Percentiles rank a stretch among this genome's conserved stretches.
Evolutionary conservation across 2,797 vertebrate genomes (phyloP).

Genomic region (Enteromius viviparus): DNA sequence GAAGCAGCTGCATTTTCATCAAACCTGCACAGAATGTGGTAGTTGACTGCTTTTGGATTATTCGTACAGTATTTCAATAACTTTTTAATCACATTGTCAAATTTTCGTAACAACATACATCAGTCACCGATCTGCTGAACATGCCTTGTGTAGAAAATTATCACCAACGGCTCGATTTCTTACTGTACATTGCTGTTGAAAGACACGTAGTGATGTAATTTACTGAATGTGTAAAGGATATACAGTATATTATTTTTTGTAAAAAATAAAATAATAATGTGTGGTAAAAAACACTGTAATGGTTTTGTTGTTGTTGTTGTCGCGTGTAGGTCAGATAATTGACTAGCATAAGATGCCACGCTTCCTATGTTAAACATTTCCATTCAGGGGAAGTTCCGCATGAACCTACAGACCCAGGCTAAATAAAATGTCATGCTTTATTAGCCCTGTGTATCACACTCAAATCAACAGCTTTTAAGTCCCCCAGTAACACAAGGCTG

Average conservation of each 20-base stretch:
- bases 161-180: neutral
- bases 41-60: neutral
- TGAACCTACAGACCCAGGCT: slow-evolving; percentile 29
- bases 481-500: neutral
- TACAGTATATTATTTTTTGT: neutral
- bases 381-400: slow-evolving; percentile 9
- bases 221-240: neutral
- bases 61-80: neutral
- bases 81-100: neutral
- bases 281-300: neutral
- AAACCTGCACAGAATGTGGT: neutral
- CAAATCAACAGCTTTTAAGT: slow-evolving; percentile 16
- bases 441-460: slow-evolving; percentile 33
- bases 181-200: neutral
- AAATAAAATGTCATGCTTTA: slow-evolving; percentile 44
- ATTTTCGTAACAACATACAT: neutral
- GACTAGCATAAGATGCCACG: slow-evolving; percentile 14
- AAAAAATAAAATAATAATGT: neutral
- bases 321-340: slow-evolving; percentile 11
- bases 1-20: neutral
- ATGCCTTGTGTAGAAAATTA: neutral
- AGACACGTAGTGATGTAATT: neutral
- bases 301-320: neutral
- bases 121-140: neutral
- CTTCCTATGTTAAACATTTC: slow-evolving; percentile 16